Evolutionary conservation across 2,113 vertebrate genomes (phyloP), one percentile per base, ranked within the genome.

Genomic region (Strix uralensis): DNA sequence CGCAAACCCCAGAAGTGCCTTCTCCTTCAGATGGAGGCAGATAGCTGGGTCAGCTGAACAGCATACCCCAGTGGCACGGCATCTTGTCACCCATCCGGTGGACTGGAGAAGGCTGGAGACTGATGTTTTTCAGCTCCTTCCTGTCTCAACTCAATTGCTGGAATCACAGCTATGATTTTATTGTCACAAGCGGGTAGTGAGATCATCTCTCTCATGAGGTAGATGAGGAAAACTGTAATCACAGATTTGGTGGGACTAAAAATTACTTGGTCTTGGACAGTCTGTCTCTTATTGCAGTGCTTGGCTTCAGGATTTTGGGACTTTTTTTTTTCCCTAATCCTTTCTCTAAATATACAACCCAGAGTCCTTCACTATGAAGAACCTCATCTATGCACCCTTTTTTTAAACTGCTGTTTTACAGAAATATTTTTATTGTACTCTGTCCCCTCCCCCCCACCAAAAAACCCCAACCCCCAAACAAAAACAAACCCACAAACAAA

Each of bases 121-220:
- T 1, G 2, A 21, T 4, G 57, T 54, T 77, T 26, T 14, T 77
- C 70, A 80, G 62, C 62, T 79, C 87, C 89, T 90, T 82, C 81
- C 66, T 3, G 3, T 40, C 74, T 89, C 57, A 74, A 13, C 83
- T 42, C 13, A 25, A 19, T 75, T 92, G 91, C 62, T 82, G 91
- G 74, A 96, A 89, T 90, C 62, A 81, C 61, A 83, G 84, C 87
- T 85, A 55, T 95, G 96, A 92, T 89, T 94, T 38, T 5, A 80
- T 77, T 81, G 71, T 97, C 96, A 95, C 93, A 94, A 95, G 95
- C 10, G 66, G 29, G 10, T 26, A 30, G 47, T 96, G 94, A 97
- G 96, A 83, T 97, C 92, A 96, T 95, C 81, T 89, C 49, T 85
- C 69, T 91, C 62, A 16, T 95, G 93, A 95, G 81, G 67, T 62